Conservation (phyloP, 2,113 vertebrate species). For the Panurus biarmicus region DNA sequence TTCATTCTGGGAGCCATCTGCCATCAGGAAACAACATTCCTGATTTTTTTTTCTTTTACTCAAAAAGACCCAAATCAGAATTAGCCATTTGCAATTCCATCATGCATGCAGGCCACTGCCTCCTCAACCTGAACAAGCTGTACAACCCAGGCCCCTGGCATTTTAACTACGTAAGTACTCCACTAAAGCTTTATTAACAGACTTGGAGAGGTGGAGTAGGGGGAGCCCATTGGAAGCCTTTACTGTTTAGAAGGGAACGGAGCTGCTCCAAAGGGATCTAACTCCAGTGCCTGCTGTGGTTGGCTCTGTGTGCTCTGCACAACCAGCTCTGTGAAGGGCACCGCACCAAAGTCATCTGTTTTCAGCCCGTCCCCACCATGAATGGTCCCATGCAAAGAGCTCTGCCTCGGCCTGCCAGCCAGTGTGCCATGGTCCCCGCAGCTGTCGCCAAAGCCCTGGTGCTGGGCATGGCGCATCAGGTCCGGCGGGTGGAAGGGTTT, state of each 20-base stretch:
- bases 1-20: neutral
- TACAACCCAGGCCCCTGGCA: neutral
- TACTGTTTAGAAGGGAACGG: conserved; percentile 94
- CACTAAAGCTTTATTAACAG: neutral
- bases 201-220: neutral
- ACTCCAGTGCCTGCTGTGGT: conserved; percentile 70
- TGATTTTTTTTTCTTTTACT: neutral
- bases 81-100: neutral
- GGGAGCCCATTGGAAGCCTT: conserved; percentile 6
- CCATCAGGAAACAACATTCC: neutral
- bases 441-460: conserved; percentile 74
- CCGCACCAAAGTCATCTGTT: conserved; percentile 92
- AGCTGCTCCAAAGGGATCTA: conserved; percentile 96
- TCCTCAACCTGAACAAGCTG: neutral
- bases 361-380: conserved; percentile 64
- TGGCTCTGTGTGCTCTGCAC: conserved; percentile 70
- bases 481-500: conserved; percentile 89
- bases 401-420: conserved; percentile 72
- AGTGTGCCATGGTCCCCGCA: conserved; percentile 65
- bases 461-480: conserved; percentile 71
- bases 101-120: neutral
- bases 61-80: neutral
- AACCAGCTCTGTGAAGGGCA: conserved; percentile 90
- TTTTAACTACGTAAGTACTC: neutral
- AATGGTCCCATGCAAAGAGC: conserved; percentile 67